Base-by-base conservation (phyloP, 2,113 vertebrate genomes). In the Microtus oregoni region DNA sequence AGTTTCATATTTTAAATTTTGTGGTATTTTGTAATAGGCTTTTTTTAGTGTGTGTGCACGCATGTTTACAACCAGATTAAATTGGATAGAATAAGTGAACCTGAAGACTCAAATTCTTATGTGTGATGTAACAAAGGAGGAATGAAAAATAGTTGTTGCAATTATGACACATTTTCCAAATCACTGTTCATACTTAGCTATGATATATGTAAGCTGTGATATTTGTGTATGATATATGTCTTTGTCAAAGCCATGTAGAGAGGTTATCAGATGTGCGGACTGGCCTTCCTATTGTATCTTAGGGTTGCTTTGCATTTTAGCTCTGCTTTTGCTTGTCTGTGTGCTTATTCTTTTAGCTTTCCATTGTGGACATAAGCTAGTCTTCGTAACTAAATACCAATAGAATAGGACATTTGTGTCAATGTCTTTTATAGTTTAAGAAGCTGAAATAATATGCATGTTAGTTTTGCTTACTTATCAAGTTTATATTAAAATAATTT, bases 201-300 rank as follows among this genome's bases (percentile, higher is more conserved):
- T n/a, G n/a, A n/a, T n/a, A n/a, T 95, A 44, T 63, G 63, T 96
- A 94, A 89, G 79, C 93, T 96, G 47, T 97, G 72, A 92, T 78
- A 22, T 97, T 91, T 92, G 58, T 87, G 38, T 96, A 90, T 58
- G 58, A 58, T 7, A 22, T 28, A 92, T 94, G 96, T 97, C 63
- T 88, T 92, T 52, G 28, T 90, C 92, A 91, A 95, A 73, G 78
- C 28, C n/a, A 86, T n/a, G 90, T 26, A 24, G 90, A 90, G 94
- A 87, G 52, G 30, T 94, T 92, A 85, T 79, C 41, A 97, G 17
- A 72, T 72, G 70, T 38, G 70, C 22, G 70, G 38, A 73, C 35
- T 73, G n/a, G 38, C 19, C 70, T 73, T 73, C 17, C n/a, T 72
- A 38, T 72, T 95, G 20, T 82, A 72, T 72, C 14, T 67, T 93